phyloP scores from a whole-genome alignment of 2,797 vertebrate genomes.

The Erethizon dorsatum region DNA sequence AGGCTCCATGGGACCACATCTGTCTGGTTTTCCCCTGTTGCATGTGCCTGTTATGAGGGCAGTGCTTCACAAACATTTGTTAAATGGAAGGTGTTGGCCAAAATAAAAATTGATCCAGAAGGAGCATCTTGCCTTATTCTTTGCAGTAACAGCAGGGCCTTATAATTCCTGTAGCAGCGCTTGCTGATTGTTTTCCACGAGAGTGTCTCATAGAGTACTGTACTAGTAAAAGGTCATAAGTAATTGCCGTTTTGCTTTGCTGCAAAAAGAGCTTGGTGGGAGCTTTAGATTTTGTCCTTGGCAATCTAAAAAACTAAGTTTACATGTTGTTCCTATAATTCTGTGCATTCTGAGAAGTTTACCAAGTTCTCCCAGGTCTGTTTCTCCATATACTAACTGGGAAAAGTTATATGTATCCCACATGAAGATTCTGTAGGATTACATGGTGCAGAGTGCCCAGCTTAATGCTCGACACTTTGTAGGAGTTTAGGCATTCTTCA shows the following conservation, averaged over 20 bases:
- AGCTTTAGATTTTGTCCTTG: background rate
- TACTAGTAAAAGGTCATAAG: background rate
- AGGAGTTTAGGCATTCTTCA: background rate
- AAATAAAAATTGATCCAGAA: background rate
- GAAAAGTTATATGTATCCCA: background rate
- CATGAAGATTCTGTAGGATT: background rate
- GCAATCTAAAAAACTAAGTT: background rate
- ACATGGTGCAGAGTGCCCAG: background rate
- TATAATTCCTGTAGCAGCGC: background rate
- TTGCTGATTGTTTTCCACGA: background rate
- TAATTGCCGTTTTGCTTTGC: constrained; percentile 44
- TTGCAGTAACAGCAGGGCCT: background rate
- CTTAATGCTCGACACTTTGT: background rate
- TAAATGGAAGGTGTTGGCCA: background rate
- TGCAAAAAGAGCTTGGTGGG: background rate
- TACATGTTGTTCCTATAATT: background rate
- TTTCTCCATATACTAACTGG: background rate
- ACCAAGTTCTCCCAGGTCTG: background rate
- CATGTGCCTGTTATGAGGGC: background rate
- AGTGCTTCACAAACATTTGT: background rate
- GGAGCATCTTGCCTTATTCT: background rate
- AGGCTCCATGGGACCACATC: fast-evolving
- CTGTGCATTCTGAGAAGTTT: constrained; percentile 14
- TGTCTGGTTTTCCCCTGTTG: background rate
- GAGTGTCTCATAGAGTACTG: background rate